Conservation (phyloP, 2,888 invertebrate species). For the Arge pagana region DNA sequence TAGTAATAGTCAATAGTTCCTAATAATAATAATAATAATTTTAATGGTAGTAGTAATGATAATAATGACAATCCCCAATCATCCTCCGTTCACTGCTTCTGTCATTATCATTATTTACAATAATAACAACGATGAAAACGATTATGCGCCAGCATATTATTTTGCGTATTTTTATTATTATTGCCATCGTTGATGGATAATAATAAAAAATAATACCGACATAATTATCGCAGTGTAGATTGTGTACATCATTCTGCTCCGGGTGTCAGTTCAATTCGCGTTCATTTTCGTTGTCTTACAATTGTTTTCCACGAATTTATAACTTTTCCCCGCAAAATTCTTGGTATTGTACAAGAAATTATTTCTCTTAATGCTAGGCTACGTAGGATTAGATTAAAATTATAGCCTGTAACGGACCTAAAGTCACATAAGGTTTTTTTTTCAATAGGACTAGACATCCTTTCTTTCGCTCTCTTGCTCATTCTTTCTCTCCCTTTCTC, state of each 20-base stretch:
- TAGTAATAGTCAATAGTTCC: conserved; percentile 43
- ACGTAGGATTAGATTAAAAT: background rate
- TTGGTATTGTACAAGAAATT: too few species aligned
- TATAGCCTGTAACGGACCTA: conserved; percentile 9
- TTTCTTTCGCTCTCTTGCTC: conserved; percentile 34
- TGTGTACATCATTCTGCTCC: too few species aligned
- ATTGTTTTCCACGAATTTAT: too few species aligned
- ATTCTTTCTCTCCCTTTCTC: conserved; percentile 26
- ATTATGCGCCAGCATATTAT: conserved; percentile 36
- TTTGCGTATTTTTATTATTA: conserved; percentile 43
- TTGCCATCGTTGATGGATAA: conserved; percentile 32
- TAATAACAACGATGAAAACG: conserved; percentile 43
- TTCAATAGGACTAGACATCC: conserved; percentile 57
- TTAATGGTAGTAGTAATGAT: conserved; percentile 42
- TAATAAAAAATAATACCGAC: too few species aligned
- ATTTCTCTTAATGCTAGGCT: conserved; percentile 6
- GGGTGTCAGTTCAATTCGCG: too few species aligned
- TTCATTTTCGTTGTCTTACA: too few species aligned
- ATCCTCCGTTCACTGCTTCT: too few species aligned
- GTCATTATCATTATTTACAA: too few species aligned
- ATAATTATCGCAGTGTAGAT: too few species aligned
- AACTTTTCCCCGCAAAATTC: too few species aligned
- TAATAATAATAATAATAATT: conserved; percentile 42
- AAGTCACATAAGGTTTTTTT: conserved; percentile 43
- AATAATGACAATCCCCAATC: conserved; percentile 25